Percentiles rank a stretch among this genome's conserved stretches.
Conservation (phyloP, 2,888 invertebrate genomes). For the Chloroclystis v-ata region DNA sequence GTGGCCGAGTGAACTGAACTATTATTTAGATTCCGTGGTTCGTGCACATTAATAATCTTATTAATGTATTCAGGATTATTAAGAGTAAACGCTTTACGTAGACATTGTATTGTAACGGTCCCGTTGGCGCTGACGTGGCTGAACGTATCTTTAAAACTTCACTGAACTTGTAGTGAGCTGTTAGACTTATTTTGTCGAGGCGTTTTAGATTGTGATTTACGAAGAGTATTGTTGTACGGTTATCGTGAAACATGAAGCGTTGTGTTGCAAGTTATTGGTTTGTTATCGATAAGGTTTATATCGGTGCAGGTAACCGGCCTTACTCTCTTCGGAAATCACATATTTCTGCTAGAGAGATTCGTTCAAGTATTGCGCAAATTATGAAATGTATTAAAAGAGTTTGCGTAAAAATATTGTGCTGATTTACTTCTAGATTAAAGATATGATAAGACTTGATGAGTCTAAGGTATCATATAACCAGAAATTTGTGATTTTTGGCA, state of each 20-base stretch:
- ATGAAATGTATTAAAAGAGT: not conserved
- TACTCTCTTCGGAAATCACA: not conserved
- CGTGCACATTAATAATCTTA: slow-evolving; percentile 24
- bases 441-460: not conserved
- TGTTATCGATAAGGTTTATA: no score
- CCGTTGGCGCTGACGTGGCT: slow-evolving; percentile 10
- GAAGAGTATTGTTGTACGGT: slow-evolving; percentile 3
- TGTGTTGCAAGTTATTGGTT: no score
- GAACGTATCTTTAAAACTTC: slow-evolving; percentile 13
- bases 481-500: no score
- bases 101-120: slow-evolving; percentile 9
- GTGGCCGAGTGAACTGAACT: slow-evolving; percentile 25
- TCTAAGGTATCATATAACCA: not conserved
- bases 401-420: not conserved
- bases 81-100: slow-evolving; percentile 20
- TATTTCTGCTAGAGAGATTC: slow-evolving; percentile 1
- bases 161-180: slow-evolving; percentile 19
- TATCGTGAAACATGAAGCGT: no score
- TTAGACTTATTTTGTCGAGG: slow-evolving; percentile 16
- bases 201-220: slow-evolving; percentile 4
- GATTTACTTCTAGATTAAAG: not conserved
- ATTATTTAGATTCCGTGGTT: slow-evolving; percentile 22
- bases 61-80: slow-evolving; percentile 17
- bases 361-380: not conserved
- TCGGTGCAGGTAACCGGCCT: no score